phyloP scores from a whole-genome alignment of 2,797 vertebrate species.

The Florisuga fusca region DNA sequence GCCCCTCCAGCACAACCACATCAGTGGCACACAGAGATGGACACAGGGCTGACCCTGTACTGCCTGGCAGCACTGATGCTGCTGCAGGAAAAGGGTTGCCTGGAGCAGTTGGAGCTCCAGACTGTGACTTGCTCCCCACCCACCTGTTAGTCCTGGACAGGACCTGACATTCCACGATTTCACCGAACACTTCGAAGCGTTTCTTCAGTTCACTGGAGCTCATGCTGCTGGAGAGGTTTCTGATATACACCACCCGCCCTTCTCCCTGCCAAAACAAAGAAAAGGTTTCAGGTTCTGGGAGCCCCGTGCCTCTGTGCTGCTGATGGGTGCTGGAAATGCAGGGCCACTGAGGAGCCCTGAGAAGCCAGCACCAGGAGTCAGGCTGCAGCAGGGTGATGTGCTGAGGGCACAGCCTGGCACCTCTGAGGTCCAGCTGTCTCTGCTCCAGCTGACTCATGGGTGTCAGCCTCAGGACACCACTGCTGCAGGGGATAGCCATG shows the following conservation, averaged over 20 bases:
- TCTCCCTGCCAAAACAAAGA: conserved; percentile 84
- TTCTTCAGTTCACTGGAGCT: conserved; percentile 93
- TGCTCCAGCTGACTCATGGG: fast-evolving
- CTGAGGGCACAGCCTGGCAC: neutral
- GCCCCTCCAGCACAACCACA: neutral
- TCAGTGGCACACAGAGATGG: neutral
- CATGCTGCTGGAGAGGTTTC: conserved; percentile 92
- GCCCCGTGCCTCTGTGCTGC: neutral
- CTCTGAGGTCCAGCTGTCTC: neutral
- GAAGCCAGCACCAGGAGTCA: neutral
- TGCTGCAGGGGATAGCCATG: neutral
- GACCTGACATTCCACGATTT: conserved; percentile 93
- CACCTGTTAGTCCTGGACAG: conserved; percentile 88
- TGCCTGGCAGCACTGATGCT: neutral
- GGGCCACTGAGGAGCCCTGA: neutral
- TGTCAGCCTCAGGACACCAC: neutral
- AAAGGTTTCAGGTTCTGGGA: neutral
- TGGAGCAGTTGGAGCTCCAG: neutral
- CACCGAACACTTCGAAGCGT: conserved; percentile 94
- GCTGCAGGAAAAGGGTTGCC: neutral
- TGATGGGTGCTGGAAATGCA: fast-evolving
- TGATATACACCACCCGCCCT: conserved; percentile 94
- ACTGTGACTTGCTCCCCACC: neutral
- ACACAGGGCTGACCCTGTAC: neutral
- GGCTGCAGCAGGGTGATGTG: neutral